phyloP scores from a whole-genome alignment of 2,113 vertebrate genomes.

The Notechis scutatus region DNA sequence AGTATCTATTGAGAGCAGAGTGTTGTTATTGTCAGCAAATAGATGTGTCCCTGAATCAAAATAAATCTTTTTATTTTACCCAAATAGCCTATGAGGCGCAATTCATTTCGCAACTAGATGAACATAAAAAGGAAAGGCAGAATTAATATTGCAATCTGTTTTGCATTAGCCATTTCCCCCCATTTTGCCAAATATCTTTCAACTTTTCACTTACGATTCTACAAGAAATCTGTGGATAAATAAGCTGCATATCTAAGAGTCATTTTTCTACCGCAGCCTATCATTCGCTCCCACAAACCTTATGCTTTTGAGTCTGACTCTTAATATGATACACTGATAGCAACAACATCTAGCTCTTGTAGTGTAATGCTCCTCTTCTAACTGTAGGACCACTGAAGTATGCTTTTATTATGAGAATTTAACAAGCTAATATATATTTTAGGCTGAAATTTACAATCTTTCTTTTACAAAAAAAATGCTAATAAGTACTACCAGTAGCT shows the following conservation, averaged over 20 bases:
- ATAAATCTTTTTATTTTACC: slow-evolving; percentile 8
- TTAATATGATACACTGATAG: neutral
- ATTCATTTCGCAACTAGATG: neutral
- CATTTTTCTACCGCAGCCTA: neutral
- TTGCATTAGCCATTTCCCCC: fast-evolving
- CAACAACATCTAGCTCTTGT: neutral
- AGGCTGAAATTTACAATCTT: slow-evolving; percentile 36
- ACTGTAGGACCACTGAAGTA: slow-evolving; percentile 41
- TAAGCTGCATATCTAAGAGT: neutral
- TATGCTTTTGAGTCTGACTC: neutral
- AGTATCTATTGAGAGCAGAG: neutral
- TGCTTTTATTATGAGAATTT: neutral
- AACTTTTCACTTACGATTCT: neutral
- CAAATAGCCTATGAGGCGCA: neutral
- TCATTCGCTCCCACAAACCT: fast-evolving
- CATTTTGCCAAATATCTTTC: neutral
- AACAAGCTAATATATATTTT: slow-evolving; percentile 42
- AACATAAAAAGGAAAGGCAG: neutral
- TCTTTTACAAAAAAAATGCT: slow-evolving; percentile 32
- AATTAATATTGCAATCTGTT: neutral
- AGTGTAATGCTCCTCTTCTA: neutral
- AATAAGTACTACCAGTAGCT: slow-evolving; percentile 1
- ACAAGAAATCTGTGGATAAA: neutral
- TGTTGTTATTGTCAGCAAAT: slow-evolving; percentile 10
- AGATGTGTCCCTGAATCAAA: neutral